Base-by-base conservation (phyloP, 2,888 invertebrate species). In the Hirtodrosophila duncani region DNA sequence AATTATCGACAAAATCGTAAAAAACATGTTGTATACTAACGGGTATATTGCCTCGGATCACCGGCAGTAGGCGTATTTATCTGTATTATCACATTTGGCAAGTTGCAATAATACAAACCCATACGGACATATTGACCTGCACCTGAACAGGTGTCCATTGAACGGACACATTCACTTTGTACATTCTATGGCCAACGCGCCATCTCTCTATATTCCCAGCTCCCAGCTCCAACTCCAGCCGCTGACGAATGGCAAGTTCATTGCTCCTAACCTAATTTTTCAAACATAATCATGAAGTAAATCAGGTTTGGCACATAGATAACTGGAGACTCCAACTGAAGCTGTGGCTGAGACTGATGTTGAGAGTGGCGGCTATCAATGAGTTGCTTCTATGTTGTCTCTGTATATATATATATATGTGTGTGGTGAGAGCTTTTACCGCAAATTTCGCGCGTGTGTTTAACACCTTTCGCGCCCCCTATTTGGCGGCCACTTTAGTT, bases 201-300 rank as follows among this genome's bases (percentile, higher is more conserved):
- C 30, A n/a, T 5, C 23, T 46, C 46, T 31, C 23, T 23, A 7
- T 17, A 17, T 9, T 49, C 29, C 23, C 21, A 33, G 29, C 41
- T 33, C 39, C 17, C 50, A 31, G 31, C 31, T 53, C 46, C 55
- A 36, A 53, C 66, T 72, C 61, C 70, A 62, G 62, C 61, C 38
- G 49, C 71, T 70, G 74, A 63, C 74, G 70, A 67, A 67, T 63
- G 72, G 52, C 66, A 72, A 84, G 84, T 84, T 84, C 84, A 80
- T 79, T 84, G 84, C 82, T 82, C 84, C 83, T 83, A 84, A 84
- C 84, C 84, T 84, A 84, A 84, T 84, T 84, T 84, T 77, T 67
- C 74, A 78, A 84, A 83, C 82, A 82, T 82, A 79, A 81, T 81
- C 80, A 81, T 75, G 71, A 71, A 68, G 74, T 79, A 75, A 71